phyloP scores from a whole-genome alignment of 2,797 vertebrate genomes.

The Sebastes umbrosus region DNA sequence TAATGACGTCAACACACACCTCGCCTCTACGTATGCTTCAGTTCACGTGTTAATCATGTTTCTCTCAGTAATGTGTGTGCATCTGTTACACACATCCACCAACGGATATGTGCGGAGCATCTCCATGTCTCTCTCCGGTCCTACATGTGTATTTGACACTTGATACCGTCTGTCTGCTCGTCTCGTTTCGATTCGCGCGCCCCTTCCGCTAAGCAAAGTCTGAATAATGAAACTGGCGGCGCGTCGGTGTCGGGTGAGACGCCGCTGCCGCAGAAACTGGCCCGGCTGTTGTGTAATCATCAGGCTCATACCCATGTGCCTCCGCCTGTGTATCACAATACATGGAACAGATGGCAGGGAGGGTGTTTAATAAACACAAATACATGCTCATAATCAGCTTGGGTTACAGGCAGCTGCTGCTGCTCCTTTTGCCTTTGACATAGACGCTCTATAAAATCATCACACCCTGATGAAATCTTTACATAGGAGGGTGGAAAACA shows the following conservation, averaged over 20 bases:
- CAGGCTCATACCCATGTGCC: slow-evolving; percentile 63
- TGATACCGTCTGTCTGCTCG: slow-evolving; percentile 20
- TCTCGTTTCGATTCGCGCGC: slow-evolving; percentile 11
- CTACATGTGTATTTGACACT: slow-evolving; percentile 45
- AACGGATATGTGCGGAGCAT: not conserved
- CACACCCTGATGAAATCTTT: slow-evolving; percentile 15
- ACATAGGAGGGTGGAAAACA: not conserved
- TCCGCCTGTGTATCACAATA: slow-evolving; percentile 68
- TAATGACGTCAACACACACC: slow-evolving; percentile 11
- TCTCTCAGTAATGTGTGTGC: not conserved
- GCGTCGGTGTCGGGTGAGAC: slow-evolving; percentile 56
- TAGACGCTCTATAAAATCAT: slow-evolving; percentile 38
- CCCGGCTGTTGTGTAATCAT: slow-evolving; percentile 72
- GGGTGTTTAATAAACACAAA: slow-evolving; percentile 81
- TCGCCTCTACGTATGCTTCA: not conserved
- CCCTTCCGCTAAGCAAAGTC: slow-evolving; percentile 22
- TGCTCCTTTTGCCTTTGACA: slow-evolving; percentile 42
- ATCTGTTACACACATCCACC: not conserved
- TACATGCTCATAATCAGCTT: slow-evolving; percentile 66
- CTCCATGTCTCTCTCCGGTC: not conserved
- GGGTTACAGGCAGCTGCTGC: slow-evolving; percentile 74
- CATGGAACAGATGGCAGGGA: slow-evolving; percentile 77
- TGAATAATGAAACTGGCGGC: slow-evolving; percentile 63
- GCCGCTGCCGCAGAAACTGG: slow-evolving; percentile 31
- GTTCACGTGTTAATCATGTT: not conserved